phyloP scores from a whole-genome alignment of 2,888 invertebrate genomes.

The Hetaerina titia region DNA sequence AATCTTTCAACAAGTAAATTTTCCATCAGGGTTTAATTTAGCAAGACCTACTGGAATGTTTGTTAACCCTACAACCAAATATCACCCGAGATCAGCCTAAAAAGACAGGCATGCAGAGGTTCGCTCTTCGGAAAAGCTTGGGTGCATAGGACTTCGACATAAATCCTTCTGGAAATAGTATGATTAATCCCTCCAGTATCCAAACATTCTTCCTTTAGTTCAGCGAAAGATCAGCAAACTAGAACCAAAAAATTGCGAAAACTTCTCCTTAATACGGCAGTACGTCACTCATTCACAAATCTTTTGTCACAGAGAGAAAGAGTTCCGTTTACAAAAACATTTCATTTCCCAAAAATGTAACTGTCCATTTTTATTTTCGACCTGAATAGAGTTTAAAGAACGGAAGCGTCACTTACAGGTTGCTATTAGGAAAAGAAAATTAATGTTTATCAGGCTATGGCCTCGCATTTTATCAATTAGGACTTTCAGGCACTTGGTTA shows the following conservation, averaged over 20 bases:
- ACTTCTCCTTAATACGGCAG: slow-evolving; percentile 12
- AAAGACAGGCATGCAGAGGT: too few species aligned
- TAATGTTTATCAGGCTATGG: background rate
- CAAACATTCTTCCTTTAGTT: background rate
- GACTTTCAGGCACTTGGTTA: background rate
- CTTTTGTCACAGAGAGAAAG: background rate
- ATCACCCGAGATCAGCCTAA: too few species aligned
- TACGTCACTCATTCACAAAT: slow-evolving; percentile 21
- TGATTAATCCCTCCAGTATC: too few species aligned
- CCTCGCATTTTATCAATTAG: background rate
- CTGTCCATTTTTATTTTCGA: background rate
- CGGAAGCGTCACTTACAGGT: background rate
- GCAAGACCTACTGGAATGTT: too few species aligned
- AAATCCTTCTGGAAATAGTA: too few species aligned
- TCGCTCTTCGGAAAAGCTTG: too few species aligned
- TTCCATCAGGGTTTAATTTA: too few species aligned
- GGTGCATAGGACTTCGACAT: too few species aligned
- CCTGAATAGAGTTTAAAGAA: background rate
- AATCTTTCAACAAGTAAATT: too few species aligned
- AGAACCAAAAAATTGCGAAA: slow-evolving; percentile 22
- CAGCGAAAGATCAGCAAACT: slow-evolving; percentile 69
- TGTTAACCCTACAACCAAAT: too few species aligned
- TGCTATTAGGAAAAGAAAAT: background rate
- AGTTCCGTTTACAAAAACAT: background rate
- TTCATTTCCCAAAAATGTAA: background rate